Percentiles rank a stretch among this genome's conserved stretches.
Evolutionary conservation across 2,888 invertebrate genomes (phyloP).

Genomic region (Euproctis similis): DNA sequence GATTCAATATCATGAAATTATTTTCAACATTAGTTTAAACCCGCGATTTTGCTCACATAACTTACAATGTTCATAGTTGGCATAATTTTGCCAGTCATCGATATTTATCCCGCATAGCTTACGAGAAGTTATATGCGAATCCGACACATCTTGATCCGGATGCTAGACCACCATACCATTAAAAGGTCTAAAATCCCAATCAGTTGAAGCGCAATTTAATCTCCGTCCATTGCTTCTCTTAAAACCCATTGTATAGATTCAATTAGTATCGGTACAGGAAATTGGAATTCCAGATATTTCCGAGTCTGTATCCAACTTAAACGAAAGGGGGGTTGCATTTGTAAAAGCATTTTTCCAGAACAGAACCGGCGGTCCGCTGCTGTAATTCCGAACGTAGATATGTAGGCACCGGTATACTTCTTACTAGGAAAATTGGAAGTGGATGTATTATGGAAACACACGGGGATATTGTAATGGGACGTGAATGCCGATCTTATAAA

Average conservation of each 20-base stretch:
- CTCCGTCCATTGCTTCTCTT: too few relatives aligned
- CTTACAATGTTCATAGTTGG: too few relatives aligned
- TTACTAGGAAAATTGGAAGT: slow-evolving; percentile 27
- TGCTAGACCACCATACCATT: too few relatives aligned
- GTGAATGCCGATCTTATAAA: neutral
- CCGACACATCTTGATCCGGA: too few relatives aligned
- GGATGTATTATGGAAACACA: slow-evolving; percentile 18
- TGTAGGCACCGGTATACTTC: slow-evolving; percentile 13
- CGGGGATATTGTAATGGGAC: neutral
- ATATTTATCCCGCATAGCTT: too few relatives aligned
- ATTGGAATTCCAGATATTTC: slow-evolving; percentile 2
- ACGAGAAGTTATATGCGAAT: too few relatives aligned
- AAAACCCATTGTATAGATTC: neutral
- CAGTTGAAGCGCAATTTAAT: too few relatives aligned
- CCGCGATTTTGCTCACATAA: too few relatives aligned
- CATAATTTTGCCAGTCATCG: too few relatives aligned
- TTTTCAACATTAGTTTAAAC: too few relatives aligned
- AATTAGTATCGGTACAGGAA: slow-evolving; percentile 3
- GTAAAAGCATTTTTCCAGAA: slow-evolving; percentile 18
- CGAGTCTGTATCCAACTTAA: slow-evolving; percentile 3
- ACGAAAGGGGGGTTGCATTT: slow-evolving; percentile 6
- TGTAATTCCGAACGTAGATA: slow-evolving; percentile 23
- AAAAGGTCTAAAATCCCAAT: too few relatives aligned
- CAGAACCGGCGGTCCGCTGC: slow-evolving; percentile 14
- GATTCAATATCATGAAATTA: too few relatives aligned